Evolutionary conservation across 2,797 vertebrate species (phyloP).

Genomic region (Manis javanica): DNA sequence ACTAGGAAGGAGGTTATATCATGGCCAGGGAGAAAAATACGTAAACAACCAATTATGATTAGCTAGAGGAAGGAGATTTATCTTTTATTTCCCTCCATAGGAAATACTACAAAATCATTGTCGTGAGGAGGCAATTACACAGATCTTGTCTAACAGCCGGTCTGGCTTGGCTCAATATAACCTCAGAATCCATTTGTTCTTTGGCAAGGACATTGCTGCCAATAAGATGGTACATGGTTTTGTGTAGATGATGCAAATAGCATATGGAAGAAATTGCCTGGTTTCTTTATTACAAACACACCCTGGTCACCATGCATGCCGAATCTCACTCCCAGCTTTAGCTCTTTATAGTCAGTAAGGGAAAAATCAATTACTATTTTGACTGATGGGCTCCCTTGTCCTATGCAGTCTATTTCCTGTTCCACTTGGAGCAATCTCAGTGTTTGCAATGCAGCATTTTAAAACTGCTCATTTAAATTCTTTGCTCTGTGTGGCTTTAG

Average conservation of each 20-base stretch:
- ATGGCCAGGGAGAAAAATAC: neutral
- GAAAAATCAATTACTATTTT: neutral
- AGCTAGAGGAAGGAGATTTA: conserved; percentile 13
- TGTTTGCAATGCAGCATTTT: neutral
- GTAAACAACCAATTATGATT: conserved; percentile 32
- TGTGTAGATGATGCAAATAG: neutral
- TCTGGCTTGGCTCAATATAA: neutral
- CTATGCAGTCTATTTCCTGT: neutral
- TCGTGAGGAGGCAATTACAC: neutral
- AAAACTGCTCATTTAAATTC: conserved; percentile 1
- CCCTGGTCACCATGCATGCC: accelerated
- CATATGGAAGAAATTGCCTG: neutral
- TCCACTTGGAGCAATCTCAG: neutral
- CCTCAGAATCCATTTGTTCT: neutral
- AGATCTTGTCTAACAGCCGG: neutral
- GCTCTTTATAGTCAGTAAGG: neutral
- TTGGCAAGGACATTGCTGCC: neutral
- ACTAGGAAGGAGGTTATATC: neutral
- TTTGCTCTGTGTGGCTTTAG: neutral
- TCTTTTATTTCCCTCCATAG: neutral
- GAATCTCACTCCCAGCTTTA: neutral
- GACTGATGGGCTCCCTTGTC: neutral
- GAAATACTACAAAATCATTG: conserved; percentile 29
- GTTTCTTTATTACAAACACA: neutral
- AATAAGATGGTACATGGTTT: neutral